Conservation (phyloP, 2,888 invertebrate genomes). For the Drosophila fungiperda region DNA sequence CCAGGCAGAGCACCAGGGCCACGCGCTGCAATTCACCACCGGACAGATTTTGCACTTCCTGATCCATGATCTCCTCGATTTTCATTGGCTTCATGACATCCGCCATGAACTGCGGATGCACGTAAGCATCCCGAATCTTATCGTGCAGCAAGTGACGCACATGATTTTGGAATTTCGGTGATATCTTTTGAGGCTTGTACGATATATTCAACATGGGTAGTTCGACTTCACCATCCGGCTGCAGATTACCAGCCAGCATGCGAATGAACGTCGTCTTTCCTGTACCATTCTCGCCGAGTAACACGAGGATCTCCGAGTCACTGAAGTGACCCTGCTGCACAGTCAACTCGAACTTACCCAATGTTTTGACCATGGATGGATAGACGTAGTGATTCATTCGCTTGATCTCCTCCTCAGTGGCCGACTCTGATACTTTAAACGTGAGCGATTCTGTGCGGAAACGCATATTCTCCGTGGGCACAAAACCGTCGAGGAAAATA, state of each 20-base stretch:
- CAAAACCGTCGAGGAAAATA: slow-evolving; percentile 99
- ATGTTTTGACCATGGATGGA: slow-evolving; percentile 95
- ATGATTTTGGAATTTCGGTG: slow-evolving; percentile 97
- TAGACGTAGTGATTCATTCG: slow-evolving; percentile 98
- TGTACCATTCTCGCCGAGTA: slow-evolving; percentile 99
- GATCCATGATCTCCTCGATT: slow-evolving; percentile 98
- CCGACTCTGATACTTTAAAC: slow-evolving; percentile 99
- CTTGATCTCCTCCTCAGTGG: slow-evolving; percentile 98
- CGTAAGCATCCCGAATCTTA: slow-evolving; percentile 98
- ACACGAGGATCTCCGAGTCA: slow-evolving; percentile 99
- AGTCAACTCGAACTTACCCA: slow-evolving; percentile 90
- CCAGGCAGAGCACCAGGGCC: slow-evolving; percentile 97
- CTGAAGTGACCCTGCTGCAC: slow-evolving; percentile 98
- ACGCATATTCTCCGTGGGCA: slow-evolving; percentile 99
- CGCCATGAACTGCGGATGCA: slow-evolving; percentile 98
- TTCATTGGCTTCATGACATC: slow-evolving; percentile 99
- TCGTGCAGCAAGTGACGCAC: slow-evolving; percentile 97
- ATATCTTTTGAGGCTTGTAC: slow-evolving; percentile 99
- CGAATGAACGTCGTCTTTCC: slow-evolving; percentile 99
- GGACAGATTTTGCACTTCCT: slow-evolving; percentile 98
- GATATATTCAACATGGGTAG: slow-evolving; percentile 96
- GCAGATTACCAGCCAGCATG: slow-evolving; percentile 98
- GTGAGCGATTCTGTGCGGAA: slow-evolving; percentile 98
- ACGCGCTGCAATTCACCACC: slow-evolving; percentile 99
- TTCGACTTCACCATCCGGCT: slow-evolving; percentile 91